These are phyloP conservation scores for Tryphoninae sp. DNA, from an alignment of 2,888 invertebrate genomes.

Conservation along the genomic window DNA sequence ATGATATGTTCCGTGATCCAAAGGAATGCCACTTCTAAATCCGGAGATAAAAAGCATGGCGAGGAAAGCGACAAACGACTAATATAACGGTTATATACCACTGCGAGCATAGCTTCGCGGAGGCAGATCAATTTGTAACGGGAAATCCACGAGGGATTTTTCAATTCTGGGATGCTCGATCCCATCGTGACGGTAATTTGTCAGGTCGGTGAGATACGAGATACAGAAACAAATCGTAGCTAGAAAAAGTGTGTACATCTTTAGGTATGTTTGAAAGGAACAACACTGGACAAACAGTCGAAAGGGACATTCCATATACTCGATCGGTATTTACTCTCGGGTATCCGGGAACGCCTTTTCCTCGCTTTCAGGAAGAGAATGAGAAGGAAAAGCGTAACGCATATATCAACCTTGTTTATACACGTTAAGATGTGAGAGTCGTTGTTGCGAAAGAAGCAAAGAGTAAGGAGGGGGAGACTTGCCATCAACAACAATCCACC, in stretches of 20 bases:
- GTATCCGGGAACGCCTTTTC: background rate
- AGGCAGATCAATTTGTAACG: slow-evolving; percentile 19
- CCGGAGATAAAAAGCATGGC: background rate
- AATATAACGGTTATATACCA: background rate
- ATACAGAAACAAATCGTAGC: slow-evolving; percentile 27
- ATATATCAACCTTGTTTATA: slow-evolving; percentile 72
- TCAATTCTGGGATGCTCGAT: slow-evolving; percentile 62
- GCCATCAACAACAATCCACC: slow-evolving; percentile 72
- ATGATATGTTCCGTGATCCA: slow-evolving; percentile 12
- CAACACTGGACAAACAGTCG: slow-evolving; percentile 66
- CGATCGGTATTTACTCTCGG: background rate
- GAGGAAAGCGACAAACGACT: background rate
- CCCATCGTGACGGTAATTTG: slow-evolving; percentile 65
- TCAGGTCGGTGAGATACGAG: background rate
- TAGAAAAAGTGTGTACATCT: slow-evolving; percentile 58
- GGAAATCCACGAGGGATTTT: slow-evolving; percentile 49
- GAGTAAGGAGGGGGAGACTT: slow-evolving; percentile 11
- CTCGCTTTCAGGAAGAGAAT: background rate
- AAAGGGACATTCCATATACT: slow-evolving; percentile 54
- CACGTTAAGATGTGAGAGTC: slow-evolving; percentile 57
- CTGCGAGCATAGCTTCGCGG: background rate
- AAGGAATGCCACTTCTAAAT: background rate
- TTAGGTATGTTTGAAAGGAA: slow-evolving; percentile 58
- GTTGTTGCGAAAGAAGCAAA: slow-evolving; percentile 32
- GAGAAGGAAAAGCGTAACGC: slow-evolving; percentile 53